Evolutionary conservation across 1,140 invertebrate genomes (phyloP).

Genomic region (Bombus difficillimus): DNA sequence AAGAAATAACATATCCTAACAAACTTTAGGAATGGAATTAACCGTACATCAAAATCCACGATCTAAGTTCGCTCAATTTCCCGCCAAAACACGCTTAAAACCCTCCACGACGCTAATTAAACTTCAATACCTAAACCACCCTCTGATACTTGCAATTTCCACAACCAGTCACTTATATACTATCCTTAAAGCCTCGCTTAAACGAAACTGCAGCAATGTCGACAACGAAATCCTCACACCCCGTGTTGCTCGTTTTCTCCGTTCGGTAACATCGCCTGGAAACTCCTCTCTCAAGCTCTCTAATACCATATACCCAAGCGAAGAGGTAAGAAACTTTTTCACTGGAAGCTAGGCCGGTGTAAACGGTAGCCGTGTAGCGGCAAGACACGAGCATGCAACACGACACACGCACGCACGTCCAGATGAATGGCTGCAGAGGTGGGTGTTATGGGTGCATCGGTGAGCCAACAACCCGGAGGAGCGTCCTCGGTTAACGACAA

Average conservation of each 20-base stretch:
- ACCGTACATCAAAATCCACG: too few species aligned
- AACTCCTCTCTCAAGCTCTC: neutral
- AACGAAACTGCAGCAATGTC: constrained; percentile 11
- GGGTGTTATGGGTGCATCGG: constrained; percentile 51
- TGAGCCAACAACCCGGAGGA: constrained; percentile 11
- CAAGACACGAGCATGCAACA: constrained; percentile 61
- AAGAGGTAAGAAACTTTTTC: neutral
- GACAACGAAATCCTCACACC: constrained; percentile 27
- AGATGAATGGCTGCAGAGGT: constrained; percentile 68
- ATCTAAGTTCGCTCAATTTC: too few species aligned
- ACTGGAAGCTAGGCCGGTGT: constrained; percentile 51
- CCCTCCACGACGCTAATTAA: neutral
- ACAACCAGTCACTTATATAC: neutral
- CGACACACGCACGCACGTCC: constrained; percentile 51
- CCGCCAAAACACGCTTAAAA: too few species aligned
- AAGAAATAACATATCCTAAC: too few species aligned
- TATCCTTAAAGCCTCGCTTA: neutral
- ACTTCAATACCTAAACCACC: neutral
- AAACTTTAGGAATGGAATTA: too few species aligned
- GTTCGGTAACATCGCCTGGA: neutral
- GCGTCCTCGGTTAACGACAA: constrained; percentile 23
- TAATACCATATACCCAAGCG: too few species aligned
- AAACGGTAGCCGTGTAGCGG: constrained; percentile 74
- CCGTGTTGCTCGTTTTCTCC: constrained; percentile 10
- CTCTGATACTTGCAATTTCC: neutral